Conservation (phyloP, 2,888 invertebrate genomes). For the Labia minor region DNA sequence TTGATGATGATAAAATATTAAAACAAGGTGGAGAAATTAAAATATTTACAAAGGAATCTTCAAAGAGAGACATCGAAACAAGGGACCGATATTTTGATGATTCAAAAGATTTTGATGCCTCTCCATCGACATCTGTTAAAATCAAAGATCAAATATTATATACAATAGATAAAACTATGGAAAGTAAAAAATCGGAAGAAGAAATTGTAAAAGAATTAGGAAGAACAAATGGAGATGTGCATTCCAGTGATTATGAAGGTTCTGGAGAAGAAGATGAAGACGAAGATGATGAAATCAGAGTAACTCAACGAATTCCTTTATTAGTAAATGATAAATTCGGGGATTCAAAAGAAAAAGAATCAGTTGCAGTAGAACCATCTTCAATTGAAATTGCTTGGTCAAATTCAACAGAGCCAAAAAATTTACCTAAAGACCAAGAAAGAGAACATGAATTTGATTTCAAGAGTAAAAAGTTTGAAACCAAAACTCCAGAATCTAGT, state of each 20-base stretch:
- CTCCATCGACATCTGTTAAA: not conserved
- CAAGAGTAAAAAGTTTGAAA: not conserved
- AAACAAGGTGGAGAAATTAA: not conserved
- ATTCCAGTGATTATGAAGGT: conserved; percentile 2
- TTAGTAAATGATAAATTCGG: conserved; percentile 9
- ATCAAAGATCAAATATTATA: not conserved
- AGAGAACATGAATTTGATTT: not conserved
- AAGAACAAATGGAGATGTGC: not conserved
- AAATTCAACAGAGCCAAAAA: not conserved
- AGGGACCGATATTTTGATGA: too few species aligned
- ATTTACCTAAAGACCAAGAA: not conserved
- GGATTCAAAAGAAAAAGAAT: conserved; percentile 13
- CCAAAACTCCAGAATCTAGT: not conserved
- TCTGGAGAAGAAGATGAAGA: conserved; percentile 16
- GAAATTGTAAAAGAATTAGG: not conserved
- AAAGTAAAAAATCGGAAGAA: not conserved
- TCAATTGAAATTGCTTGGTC: not conserved
- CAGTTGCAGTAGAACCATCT: not conserved
- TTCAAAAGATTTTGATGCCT: not conserved
- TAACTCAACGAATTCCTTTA: conserved; percentile 16
- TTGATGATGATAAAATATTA: conserved; percentile 4
- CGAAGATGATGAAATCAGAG: conserved; percentile 19
- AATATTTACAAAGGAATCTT: not conserved
- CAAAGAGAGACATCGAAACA: not conserved
- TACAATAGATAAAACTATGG: not conserved